phyloP scores from a whole-genome alignment of 1,140 invertebrate species.

The Scylla paramamosain region DNA sequence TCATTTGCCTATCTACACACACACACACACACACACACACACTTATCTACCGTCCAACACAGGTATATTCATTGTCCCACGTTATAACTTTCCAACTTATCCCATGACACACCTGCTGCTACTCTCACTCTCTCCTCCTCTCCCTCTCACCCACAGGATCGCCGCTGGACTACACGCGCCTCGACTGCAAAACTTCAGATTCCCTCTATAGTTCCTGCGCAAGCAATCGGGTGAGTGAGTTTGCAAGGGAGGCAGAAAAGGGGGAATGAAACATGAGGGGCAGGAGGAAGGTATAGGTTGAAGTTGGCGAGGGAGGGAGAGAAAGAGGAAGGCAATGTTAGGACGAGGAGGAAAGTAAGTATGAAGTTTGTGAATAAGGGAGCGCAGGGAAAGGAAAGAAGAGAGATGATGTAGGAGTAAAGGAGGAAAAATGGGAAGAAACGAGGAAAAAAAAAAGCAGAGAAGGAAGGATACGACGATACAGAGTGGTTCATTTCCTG shows the following conservation, averaged over 20 bases:
- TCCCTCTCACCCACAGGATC: background rate
- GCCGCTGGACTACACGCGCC: slow-evolving; percentile 43
- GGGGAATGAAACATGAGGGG: too few species aligned
- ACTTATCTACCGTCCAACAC: too few species aligned
- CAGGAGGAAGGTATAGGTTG: too few species aligned
- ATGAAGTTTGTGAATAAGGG: background rate
- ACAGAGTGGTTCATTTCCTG: too few species aligned
- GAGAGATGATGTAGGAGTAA: background rate
- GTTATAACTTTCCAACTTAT: too few species aligned
- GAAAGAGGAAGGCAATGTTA: background rate
- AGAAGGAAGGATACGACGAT: too few species aligned
- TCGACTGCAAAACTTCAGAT: slow-evolving; percentile 58
- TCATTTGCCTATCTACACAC: too few species aligned
- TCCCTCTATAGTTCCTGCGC: slow-evolving; percentile 60
- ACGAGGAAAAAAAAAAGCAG: too few species aligned
- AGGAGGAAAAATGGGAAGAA: background rate
- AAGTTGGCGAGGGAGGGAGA: background rate
- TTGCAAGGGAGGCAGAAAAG: background rate
- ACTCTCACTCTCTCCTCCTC: background rate
- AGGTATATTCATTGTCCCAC: too few species aligned
- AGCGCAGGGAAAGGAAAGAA: background rate
- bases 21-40: too few species aligned
- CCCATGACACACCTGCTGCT: too few species aligned
- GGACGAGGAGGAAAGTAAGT: background rate
- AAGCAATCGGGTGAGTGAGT: slow-evolving; percentile 52